Percentiles rank a stretch among this genome's conserved stretches.
Evolutionary conservation across 2,888 invertebrate genomes (phyloP).

Genomic region (Lamellibrachia columna): DNA sequence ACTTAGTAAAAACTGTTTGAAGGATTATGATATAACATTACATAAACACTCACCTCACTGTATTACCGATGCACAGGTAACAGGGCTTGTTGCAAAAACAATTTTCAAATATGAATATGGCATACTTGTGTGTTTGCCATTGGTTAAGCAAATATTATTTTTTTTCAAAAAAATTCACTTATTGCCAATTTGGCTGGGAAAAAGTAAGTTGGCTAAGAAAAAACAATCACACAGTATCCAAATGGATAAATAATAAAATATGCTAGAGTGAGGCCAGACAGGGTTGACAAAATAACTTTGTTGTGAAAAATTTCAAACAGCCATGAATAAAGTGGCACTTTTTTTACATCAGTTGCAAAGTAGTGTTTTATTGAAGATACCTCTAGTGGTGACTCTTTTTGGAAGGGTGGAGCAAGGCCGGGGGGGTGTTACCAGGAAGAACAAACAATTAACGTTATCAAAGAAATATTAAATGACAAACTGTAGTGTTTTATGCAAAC

Average conservation of each 20-base stretch:
- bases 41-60: no score
- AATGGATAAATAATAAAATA: no score
- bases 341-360: background rate
- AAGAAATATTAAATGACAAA: slow-evolving; percentile 9
- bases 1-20: background rate
- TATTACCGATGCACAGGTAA: background rate
- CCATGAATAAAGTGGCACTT: background rate
- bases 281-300: background rate
- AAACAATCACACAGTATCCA: no score
- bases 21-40: background rate
- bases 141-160: no score
- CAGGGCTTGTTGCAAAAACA: background rate
- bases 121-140: background rate
- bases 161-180: no score
- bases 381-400: background rate
- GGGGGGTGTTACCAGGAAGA: background rate
- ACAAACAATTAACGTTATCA: background rate
- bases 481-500: background rate
- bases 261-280: background rate
- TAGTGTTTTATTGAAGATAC: background rate
- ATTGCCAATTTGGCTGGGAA: no score
- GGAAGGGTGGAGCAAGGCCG: background rate
- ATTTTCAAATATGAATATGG: background rate
- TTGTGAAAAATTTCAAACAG: background rate
- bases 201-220: no score